Conservation (phyloP, 2,113 vertebrate species). For the Antechinus flavipes region DNA sequence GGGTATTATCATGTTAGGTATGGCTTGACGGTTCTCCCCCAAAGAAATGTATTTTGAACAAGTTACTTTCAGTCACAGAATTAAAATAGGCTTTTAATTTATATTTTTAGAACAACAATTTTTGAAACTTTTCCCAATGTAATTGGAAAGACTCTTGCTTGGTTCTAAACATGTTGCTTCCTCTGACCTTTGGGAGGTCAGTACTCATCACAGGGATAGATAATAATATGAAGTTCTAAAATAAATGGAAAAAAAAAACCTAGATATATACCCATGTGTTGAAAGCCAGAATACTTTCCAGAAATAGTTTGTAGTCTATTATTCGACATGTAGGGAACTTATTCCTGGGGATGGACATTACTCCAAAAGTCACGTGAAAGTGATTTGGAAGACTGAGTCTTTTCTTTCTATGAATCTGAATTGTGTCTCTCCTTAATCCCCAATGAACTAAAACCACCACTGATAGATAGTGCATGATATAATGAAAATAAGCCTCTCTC, state of each 20-base stretch:
- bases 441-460: neutral
- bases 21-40: neutral
- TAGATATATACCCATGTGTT: neutral
- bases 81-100: neutral
- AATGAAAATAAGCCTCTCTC: neutral
- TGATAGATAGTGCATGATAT: neutral
- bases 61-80: neutral
- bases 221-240: neutral
- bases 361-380: neutral
- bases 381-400: neutral
- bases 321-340: neutral
- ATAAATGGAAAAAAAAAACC: neutral
- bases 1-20: neutral
- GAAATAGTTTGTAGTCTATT: neutral
- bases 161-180: neutral
- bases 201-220: neutral
- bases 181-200: neutral
- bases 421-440: neutral
- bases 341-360: neutral
- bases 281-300: neutral
- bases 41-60: neutral
- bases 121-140: neutral
- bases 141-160: neutral
- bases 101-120: neutral
- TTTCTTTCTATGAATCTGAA: neutral